Percentiles rank a stretch among this genome's conserved stretches.
Evolutionary conservation across 2,113 vertebrate genomes (phyloP).

Genomic region (Syngnathus floridae): DNA sequence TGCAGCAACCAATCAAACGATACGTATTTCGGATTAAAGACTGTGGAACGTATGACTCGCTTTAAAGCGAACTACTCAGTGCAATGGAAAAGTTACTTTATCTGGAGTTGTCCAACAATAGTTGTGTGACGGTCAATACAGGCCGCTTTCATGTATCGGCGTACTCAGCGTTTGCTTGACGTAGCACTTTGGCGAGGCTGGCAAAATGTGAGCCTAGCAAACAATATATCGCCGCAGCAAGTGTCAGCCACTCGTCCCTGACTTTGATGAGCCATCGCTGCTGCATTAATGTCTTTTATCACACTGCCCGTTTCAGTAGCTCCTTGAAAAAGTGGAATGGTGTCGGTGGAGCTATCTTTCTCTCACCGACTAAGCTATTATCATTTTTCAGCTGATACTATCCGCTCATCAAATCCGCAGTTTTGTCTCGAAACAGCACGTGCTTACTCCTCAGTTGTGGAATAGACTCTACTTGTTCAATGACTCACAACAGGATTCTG

Average conservation of each 20-base stretch:
- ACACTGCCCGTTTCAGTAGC: slow-evolving; percentile 1
- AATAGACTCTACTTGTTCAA: background rate
- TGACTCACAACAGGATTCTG: background rate
- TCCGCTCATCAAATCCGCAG: background rate
- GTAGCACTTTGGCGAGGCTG: background rate
- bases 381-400: background rate
- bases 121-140: background rate
- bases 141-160: background rate
- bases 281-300: slow-evolving; percentile 3
- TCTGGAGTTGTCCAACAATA: background rate
- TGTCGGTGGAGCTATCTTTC: background rate
- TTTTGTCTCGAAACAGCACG: background rate
- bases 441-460: background rate
- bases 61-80: background rate
- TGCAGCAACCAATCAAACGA: background rate
- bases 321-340: slow-evolving; percentile 4
- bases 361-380: background rate
- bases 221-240: background rate
- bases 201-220: background rate
- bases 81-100: background rate
- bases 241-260: slow-evolving; percentile 1
- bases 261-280: slow-evolving; percentile 5
- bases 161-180: background rate
- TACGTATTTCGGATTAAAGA: background rate
- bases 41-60: background rate